phyloP scores from a whole-genome alignment of 2,888 invertebrate genomes.

The Callyntrura sp. region DNA sequence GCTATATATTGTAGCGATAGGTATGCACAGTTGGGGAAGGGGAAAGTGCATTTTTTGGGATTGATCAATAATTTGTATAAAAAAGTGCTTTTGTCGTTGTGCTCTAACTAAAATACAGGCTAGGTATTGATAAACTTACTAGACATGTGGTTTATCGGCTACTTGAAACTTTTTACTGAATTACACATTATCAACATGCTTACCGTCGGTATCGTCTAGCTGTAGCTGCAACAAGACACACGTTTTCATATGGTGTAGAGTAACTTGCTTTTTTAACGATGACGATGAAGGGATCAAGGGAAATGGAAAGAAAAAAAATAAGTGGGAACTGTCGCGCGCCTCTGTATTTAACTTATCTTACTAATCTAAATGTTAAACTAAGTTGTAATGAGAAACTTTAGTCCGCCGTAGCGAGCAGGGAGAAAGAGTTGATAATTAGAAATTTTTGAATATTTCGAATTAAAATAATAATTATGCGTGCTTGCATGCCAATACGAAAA shows the following conservation, averaged over 20 bases:
- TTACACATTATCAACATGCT: background rate
- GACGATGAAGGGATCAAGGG: constrained; percentile 36
- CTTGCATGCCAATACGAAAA: background rate
- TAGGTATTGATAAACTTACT: no score
- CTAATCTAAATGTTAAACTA: no score
- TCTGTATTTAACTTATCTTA: no score
- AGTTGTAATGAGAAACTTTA: background rate
- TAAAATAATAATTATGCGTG: background rate
- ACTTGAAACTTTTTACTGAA: constrained; percentile 26
- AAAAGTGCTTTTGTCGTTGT: constrained; percentile 51
- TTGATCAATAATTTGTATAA: constrained; percentile 17
- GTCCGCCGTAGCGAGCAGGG: background rate
- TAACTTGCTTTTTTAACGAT: background rate
- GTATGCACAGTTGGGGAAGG: background rate
- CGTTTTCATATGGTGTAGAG: no score
- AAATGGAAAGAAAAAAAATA: background rate
- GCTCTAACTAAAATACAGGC: background rate
- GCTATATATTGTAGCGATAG: background rate
- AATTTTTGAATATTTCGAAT: background rate
- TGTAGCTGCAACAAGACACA: no score
- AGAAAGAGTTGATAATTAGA: background rate
- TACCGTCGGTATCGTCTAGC: no score
- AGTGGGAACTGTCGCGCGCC: no score
- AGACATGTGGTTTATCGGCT: no score
- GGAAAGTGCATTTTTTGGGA: constrained; percentile 40